A percentile compares a stretch with the other conserved stretches of the same genome.
Conservation (phyloP, 2,888 invertebrate genomes). For the Pardosa pseudoannulata region DNA sequence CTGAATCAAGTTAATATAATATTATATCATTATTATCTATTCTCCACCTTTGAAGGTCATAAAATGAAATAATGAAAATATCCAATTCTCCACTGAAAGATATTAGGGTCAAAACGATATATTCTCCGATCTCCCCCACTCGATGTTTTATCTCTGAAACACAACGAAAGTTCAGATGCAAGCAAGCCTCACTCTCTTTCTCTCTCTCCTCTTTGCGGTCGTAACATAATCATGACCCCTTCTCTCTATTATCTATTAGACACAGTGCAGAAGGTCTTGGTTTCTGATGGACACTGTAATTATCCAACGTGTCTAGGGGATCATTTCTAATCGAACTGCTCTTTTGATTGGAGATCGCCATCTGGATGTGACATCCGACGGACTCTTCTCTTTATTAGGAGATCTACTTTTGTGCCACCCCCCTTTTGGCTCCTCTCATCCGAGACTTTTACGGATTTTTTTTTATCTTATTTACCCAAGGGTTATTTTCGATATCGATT, state of each 20-base stretch:
- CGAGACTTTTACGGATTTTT: background rate
- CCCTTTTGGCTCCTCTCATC: background rate
- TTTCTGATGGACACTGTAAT: conserved; percentile 24
- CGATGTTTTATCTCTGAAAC: background rate
- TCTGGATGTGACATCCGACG: conserved; percentile 12
- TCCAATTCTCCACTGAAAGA: no score
- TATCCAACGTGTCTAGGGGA: background rate
- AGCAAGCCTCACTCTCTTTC: background rate
- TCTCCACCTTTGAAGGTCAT: no score
- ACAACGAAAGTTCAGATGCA: background rate
- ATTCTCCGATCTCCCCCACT: background rate
- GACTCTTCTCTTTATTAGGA: conserved; percentile 7
- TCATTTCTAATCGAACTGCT: background rate
- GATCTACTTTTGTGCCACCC: background rate
- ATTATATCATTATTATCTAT: no score
- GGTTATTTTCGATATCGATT: background rate
- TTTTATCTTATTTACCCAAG: background rate
- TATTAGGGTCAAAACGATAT: background rate
- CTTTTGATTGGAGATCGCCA: background rate
- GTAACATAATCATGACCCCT: conserved; percentile 16
- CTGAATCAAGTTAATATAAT: no score
- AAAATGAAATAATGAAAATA: no score
- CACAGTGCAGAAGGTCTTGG: conserved; percentile 15
- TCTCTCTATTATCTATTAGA: background rate
- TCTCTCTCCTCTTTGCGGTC: background rate